Conservation (phyloP, 2,797 vertebrate species). For the Distichodus sexfasciatus region DNA sequence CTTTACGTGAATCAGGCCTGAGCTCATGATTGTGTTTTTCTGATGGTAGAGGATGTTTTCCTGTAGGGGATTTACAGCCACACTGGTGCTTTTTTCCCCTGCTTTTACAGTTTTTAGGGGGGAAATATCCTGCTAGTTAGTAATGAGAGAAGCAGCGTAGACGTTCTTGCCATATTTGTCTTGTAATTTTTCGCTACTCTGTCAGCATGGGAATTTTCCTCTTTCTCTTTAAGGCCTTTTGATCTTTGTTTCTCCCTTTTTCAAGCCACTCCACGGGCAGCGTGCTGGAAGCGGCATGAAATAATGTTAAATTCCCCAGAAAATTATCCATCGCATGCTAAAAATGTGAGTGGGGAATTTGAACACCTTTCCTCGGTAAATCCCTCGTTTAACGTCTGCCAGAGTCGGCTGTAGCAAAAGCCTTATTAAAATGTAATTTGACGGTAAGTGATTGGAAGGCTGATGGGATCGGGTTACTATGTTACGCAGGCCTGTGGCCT, state of each 20-base stretch:
- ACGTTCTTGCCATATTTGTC: conserved; percentile 2
- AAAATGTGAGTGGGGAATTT: conserved; percentile 20
- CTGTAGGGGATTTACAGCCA: conserved; percentile 17
- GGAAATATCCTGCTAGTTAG: conserved; percentile 8
- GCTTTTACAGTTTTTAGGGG: background rate
- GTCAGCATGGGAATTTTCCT: background rate
- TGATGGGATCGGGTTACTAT: conserved; percentile 51
- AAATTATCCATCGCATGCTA: background rate
- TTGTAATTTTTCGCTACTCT: background rate
- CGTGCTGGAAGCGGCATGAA: background rate
- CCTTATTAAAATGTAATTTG: conserved; percentile 57
- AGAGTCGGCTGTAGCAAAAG: conserved; percentile 29
- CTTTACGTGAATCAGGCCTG: too few species aligned
- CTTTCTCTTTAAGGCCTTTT: conserved; percentile 8
- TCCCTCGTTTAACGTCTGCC: conserved; percentile 50
- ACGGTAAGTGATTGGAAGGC: conserved; percentile 51
- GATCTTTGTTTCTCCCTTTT: background rate
- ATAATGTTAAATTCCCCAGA: conserved; percentile 30
- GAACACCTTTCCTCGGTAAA: conserved; percentile 32
- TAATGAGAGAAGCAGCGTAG: background rate
- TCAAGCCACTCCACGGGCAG: background rate
- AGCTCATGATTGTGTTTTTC: conserved; percentile 24
- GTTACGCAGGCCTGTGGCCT: conserved; percentile 36
- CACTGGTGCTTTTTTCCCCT: background rate
- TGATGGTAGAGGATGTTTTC: conserved; percentile 10